Conservation (phyloP, 2,888 invertebrate species). For the Opisthograptis luteolata region DNA sequence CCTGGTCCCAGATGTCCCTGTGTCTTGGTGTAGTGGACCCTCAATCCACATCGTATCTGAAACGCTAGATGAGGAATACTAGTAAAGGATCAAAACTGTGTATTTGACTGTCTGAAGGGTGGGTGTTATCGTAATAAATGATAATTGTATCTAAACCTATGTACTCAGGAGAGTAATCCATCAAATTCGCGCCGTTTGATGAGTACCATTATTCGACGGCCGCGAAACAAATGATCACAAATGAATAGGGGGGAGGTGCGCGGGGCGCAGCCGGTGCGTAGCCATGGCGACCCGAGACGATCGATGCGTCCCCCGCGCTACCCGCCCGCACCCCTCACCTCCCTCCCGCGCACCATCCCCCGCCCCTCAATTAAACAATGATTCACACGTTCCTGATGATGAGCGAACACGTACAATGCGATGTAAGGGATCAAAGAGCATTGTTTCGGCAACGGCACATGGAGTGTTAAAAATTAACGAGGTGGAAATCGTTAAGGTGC, state of each 20-base stretch:
- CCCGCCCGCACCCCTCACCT: slow-evolving; percentile 47
- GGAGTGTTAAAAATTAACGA: slow-evolving; percentile 33
- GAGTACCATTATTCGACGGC: slow-evolving; percentile 75
- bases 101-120: too few species aligned
- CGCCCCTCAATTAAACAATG: slow-evolving; percentile 79
- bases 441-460: slow-evolving; percentile 33
- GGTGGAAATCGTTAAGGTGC: slow-evolving; percentile 35
- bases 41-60: too few species aligned
- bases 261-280: slow-evolving; percentile 58
- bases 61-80: too few species aligned
- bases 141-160: slow-evolving; percentile 45
- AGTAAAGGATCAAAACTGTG: too few species aligned
- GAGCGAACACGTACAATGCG: slow-evolving; percentile 50
- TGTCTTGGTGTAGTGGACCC: too few species aligned
- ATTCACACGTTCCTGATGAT: slow-evolving; percentile 72
- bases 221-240: slow-evolving; percentile 84
- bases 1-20: too few species aligned
- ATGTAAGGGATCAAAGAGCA: slow-evolving; percentile 36
- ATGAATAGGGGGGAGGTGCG: slow-evolving; percentile 65
- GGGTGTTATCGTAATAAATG: too few species aligned
- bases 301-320: slow-evolving; percentile 63
- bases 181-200: slow-evolving; percentile 75
- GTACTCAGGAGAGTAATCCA: slow-evolving; percentile 58
- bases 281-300: slow-evolving; percentile 77
- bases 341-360: slow-evolving; percentile 48